Evolutionary conservation across 2,797 vertebrate species (phyloP), one percentile per base, ranked within the genome.

Genomic region (Anabacerthia variegaticeps): DNA sequence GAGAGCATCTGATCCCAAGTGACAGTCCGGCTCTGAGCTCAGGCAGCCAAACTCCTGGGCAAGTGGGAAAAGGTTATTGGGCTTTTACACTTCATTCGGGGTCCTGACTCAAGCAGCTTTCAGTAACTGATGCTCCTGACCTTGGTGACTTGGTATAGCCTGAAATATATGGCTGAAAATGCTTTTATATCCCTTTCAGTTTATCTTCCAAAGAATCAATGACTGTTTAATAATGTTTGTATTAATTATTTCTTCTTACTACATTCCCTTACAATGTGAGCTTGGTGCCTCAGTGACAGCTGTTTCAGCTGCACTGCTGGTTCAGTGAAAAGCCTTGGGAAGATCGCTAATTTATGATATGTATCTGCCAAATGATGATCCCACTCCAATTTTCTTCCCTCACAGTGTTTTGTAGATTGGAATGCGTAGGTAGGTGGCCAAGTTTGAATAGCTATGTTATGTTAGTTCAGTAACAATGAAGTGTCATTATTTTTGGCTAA

Each of bases 331-430:
- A 80, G 52, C 61, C 75, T 91, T 49, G 37, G 17, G 37, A 91
- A 89, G 52, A 78, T 61, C 0, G 0, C 56, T 83, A 36, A 93
- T 85, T 80, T 92, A 68, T 79, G 16, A 46, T 89, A 85, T 20
- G 8, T 39, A 54, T 68, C 52, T 85, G 76, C 63, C 82, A 92
- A 91, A 56, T 15, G 9, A 82, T 63, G 51, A 87, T 66, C 81
- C 63, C 77, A 41, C 68, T 89, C 86, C 89, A 71, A 7, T 61
- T 92, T 92, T 78, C 84, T 76, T 85, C 68, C 72, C 75, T 89
- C 52, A 7, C 36, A 32, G 41, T 48, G 21, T 85, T 94, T 84
- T 27, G 32, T 65, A 74, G 79, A 89, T 88, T 92, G 73, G 46
- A 88, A 88, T 28, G 34, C 0, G 0, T 61, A 81, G 86, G 80